These are phyloP conservation scores for Agrilus planipennis DNA, from an alignment of 1,140 invertebrate species.

Conservation along the genomic window DNA sequence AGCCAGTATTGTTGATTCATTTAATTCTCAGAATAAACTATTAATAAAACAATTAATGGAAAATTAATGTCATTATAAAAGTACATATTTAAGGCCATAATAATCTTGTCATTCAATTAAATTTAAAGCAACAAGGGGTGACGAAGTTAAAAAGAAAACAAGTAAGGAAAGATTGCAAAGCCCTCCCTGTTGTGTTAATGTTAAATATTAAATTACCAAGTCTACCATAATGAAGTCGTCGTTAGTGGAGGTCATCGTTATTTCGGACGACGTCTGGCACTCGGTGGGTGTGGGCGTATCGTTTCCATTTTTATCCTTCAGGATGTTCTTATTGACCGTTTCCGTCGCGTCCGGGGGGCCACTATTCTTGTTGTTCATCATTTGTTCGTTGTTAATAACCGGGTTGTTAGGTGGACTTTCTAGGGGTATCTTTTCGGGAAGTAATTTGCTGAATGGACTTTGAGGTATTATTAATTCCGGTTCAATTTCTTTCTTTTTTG, in stretches of 20 bases:
- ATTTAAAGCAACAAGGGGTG: no score
- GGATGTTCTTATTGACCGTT: conserved; percentile 26
- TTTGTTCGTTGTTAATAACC: conserved; percentile 13
- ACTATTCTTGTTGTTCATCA: conserved; percentile 15
- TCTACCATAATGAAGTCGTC: conserved; percentile 69
- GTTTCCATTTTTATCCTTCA: conserved; percentile 40
- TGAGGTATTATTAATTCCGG: conserved; percentile 50
- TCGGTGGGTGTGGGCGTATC: conserved; percentile 30
- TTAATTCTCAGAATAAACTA: no score
- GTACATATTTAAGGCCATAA: no score
- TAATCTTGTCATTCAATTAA: no score
- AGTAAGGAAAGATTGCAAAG: background rate
- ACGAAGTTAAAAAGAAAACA: background rate
- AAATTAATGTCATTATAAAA: no score
- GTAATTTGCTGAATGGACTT: conserved; percentile 53
- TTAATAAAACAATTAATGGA: no score
- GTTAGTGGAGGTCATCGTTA: conserved; percentile 43
- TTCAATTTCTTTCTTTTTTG: conserved; percentile 37
- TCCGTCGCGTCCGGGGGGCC: no score
- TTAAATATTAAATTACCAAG: conserved; percentile 49
- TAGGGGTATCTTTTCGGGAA: conserved; percentile 30
- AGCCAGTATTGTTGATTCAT: no score
- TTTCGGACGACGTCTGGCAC: conserved; percentile 37
- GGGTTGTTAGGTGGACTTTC: conserved; percentile 30
- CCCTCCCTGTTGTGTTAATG: conserved; percentile 1